A percentile compares a stretch with the other conserved stretches of the same genome.
These are phyloP conservation scores for Cranoglanis bouderius DNA, from an alignment of 2,113 vertebrate species.

Conservation along the genomic window DNA sequence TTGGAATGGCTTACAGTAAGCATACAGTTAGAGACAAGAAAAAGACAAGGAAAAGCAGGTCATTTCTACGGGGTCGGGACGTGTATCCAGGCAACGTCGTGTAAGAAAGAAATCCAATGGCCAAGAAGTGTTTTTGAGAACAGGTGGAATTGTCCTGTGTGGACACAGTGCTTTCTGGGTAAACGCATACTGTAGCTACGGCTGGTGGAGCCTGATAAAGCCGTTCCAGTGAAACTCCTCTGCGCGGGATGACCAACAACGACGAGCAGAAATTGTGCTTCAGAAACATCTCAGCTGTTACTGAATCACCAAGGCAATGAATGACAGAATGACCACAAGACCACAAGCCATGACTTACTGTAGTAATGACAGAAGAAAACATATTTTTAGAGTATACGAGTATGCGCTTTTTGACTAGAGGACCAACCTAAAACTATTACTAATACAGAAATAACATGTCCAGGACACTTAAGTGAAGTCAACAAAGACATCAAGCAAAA, in stretches of 20 bases:
- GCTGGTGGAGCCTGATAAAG: slow-evolving; percentile 25
- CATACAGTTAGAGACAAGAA: background rate
- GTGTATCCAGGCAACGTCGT: background rate
- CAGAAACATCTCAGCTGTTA: slow-evolving; percentile 19
- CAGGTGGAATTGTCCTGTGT: background rate
- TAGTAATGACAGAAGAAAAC: too few relatives aligned
- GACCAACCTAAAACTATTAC: background rate
- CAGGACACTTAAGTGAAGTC: background rate
- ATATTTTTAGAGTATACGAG: background rate
- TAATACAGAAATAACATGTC: background rate
- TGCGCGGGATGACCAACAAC: slow-evolving; percentile 18
- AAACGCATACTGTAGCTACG: background rate
- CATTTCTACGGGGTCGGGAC: background rate
- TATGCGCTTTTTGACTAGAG: too few relatives aligned
- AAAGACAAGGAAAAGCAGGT: background rate
- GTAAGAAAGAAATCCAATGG: background rate
- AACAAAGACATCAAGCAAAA: background rate
- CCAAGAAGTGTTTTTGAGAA: background rate
- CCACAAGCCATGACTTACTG: too few relatives aligned
- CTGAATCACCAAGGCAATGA: slow-evolving; percentile 17
- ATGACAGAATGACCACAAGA: slow-evolving; percentile 4
- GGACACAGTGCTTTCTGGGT: background rate
- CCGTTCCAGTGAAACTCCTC: background rate
- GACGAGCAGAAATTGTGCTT: background rate
- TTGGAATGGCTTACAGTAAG: background rate